Conservation (phyloP, 2,113 vertebrate species). For the Saguinus midas region DNA sequence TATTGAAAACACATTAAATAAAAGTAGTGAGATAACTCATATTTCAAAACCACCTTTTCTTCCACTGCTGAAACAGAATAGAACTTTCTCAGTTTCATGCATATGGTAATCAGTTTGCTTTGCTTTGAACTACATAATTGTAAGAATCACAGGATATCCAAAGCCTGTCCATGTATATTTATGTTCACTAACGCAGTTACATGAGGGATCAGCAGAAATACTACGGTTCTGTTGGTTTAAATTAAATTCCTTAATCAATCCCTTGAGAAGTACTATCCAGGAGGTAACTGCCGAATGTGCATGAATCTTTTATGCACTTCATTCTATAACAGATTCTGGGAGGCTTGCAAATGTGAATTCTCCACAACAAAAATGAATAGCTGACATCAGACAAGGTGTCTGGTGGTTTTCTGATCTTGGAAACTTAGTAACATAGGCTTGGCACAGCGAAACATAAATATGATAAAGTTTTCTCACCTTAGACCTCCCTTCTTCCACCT, state of each 20-base stretch:
- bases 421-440: constrained; percentile 29
- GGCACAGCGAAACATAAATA: neutral
- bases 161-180: constrained; percentile 79
- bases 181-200: constrained; percentile 71
- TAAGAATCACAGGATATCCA: constrained; percentile 72
- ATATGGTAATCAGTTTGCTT: constrained; percentile 77
- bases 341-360: constrained; percentile 61
- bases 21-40: constrained; percentile 21
- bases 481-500: neutral
- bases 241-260: constrained; percentile 80
- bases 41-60: constrained; percentile 56
- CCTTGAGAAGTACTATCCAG: constrained; percentile 74
- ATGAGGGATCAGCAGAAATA: constrained; percentile 67
- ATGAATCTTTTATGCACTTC: constrained; percentile 75
- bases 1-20: constrained; percentile 35
- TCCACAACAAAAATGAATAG: constrained; percentile 57
- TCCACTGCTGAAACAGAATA: constrained; percentile 45
- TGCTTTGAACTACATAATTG: constrained; percentile 78
- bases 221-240: constrained; percentile 76
- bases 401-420: neutral
- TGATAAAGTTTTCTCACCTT: neutral
- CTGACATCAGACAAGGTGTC: constrained; percentile 50
- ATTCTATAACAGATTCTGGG: constrained; percentile 58
- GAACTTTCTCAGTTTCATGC: constrained; percentile 59
- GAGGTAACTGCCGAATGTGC: constrained; percentile 54